Evolutionary conservation across 2,888 invertebrate species (phyloP).

Genomic region (Drosophila nr. perissopoda): DNA sequence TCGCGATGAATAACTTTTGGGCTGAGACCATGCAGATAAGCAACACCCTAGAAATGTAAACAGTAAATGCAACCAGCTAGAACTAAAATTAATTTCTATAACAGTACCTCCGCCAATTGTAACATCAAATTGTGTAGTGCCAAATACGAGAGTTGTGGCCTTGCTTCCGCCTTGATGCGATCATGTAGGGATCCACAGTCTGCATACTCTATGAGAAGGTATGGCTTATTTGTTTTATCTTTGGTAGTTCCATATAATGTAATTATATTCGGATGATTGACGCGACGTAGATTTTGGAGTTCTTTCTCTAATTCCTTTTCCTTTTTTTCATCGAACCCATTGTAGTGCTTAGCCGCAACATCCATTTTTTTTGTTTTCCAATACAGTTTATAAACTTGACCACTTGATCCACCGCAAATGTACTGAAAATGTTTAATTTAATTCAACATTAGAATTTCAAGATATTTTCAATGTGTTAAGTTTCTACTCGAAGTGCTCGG

Average conservation of each 20-base stretch:
- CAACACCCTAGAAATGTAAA: conserved; percentile 24
- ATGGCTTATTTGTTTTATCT: neutral
- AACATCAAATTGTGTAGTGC: neutral
- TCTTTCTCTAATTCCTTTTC: neutral
- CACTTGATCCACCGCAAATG: rapidly evolving
- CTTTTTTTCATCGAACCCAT: rapidly evolving
- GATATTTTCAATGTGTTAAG: neutral
- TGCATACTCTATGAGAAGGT: neutral
- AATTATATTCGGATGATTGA: neutral
- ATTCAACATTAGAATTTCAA: neutral
- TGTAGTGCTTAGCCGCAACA: neutral
- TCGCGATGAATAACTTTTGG: conserved; percentile 49
- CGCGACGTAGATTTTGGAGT: neutral
- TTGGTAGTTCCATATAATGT: neutral
- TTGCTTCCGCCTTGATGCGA: rapidly evolving
- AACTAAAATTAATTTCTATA: neutral
- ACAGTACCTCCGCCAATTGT: neutral
- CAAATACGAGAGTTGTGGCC: rapidly evolving
- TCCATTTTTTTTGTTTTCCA: rapidly evolving
- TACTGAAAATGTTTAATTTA: rapidly evolving
- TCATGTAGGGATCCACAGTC: neutral
- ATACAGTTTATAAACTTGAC: rapidly evolving
- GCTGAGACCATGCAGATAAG: conserved; percentile 27
- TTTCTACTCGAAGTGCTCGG: neutral
- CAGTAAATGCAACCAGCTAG: neutral